Conservation (phyloP, 2,888 invertebrate species). For the Drosophila monieri region DNA sequence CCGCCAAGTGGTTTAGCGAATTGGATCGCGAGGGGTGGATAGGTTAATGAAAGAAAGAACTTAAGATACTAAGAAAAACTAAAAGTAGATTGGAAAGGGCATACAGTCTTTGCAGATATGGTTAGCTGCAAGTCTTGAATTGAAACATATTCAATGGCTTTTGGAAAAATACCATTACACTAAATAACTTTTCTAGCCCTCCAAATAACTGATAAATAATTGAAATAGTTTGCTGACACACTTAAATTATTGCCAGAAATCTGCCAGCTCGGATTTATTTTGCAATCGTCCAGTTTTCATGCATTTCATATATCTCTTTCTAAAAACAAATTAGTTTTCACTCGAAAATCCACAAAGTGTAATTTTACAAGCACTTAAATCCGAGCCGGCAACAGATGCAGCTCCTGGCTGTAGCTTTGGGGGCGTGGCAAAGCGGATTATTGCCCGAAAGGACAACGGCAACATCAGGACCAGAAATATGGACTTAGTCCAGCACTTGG, state of each 20-base stretch:
- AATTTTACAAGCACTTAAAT: conserved; percentile 75
- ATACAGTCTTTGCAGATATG: not conserved
- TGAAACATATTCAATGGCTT: no score
- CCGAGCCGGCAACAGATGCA: conserved; percentile 33
- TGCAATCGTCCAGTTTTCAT: not conserved
- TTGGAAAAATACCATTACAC: not conserved
- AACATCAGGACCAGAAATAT: conserved; percentile 20
- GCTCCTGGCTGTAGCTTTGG: conserved; percentile 5
- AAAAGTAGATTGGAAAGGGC: conserved; percentile 1
- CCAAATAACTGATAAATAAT: not conserved
- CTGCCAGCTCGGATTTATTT: not conserved
- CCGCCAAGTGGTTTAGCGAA: conserved; percentile 41
- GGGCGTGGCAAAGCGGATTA: conserved; percentile 72
- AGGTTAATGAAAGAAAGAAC: not conserved
- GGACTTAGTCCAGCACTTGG: conserved; percentile 57
- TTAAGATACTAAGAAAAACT: not conserved
- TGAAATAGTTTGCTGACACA: conserved; percentile 3
- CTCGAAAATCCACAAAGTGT: conserved; percentile 71
- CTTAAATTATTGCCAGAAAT: not conserved
- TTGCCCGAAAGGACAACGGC: conserved; percentile 30
- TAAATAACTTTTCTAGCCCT: not conserved
- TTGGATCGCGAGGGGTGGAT: conserved; percentile 14
- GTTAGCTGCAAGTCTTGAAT: no score
- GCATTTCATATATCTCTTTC: conserved; percentile 22
- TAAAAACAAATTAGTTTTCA: conserved; percentile 66